Base-by-base conservation (phyloP, 2,113 vertebrate genomes). In the Castor canadensis region DNA sequence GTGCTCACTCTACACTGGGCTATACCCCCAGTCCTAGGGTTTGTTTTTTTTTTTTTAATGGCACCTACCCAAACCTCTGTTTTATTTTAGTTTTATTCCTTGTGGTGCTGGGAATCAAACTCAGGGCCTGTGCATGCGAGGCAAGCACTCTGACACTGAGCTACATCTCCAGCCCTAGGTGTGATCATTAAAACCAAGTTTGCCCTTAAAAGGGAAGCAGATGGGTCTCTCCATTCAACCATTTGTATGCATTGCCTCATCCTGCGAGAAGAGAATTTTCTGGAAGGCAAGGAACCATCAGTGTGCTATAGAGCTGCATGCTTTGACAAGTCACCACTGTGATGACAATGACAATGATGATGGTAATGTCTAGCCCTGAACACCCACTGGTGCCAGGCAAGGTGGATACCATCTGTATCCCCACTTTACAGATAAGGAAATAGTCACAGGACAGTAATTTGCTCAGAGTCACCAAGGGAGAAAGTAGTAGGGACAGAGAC, bases 251-350 rank as follows among this genome's bases (percentile, higher is more conserved):
- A 4, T 5, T 0, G 32, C 9, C 52, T 12, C 26, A 1, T 40
- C 30, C 20, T n/a, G 45, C 30, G 64, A 49, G 84, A 7, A 35
- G n/a, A 35, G 3, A 52, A 52, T 43, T 22, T 73, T 45, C 56
- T n/a, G 54, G 64, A 71, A 49, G 82, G 75, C 35, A 35, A 10
- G 54, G 35, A 17, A 40, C 9, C 6, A 52, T 47, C 64, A 11
- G 49, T 0, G 1, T 26, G 12, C n/a, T 5, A 0, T 1, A 15
- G 43, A n/a, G 56, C 71, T 16, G 3, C 24, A 0, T 0, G 72
- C 5, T 1, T 28, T 30, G 10, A 9, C 38, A 15, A 2, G 28
- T 6, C 69, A 43, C 58, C 11, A 1, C 2, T 15, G 0, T n/a
- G 2, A 5, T 1, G 79, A 11, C 52, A 4, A 9, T 13, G 72